These are phyloP conservation scores for Apogon hyalosoma DNA, from an alignment of 2,797 vertebrate species.

Conservation along the genomic window DNA sequence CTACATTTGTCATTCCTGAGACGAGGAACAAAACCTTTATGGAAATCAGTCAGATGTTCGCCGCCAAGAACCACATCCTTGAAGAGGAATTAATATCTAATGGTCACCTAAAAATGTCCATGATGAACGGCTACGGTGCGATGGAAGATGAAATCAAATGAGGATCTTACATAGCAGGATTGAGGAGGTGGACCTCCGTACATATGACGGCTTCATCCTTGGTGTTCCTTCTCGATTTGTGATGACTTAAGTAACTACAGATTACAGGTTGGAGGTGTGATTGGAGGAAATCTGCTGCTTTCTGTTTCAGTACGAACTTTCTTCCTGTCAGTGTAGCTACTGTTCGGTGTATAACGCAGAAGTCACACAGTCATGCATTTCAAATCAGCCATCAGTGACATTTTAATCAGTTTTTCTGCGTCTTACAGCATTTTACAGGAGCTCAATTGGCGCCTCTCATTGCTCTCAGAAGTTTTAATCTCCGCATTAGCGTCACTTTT, in stretches of 20 bases:
- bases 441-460: constrained; percentile 20
- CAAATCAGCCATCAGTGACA: constrained; percentile 45
- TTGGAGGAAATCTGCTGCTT: constrained; percentile 32
- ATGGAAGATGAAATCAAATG: constrained; percentile 54
- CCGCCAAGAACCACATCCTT: constrained; percentile 55
- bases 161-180: background rate
- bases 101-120: constrained; percentile 72
- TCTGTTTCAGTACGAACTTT: constrained; percentile 12
- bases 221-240: constrained; percentile 2
- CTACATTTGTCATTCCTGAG: constrained; percentile 88
- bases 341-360: background rate
- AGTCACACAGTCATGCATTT: constrained; percentile 33
- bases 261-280: constrained; percentile 6
- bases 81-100: constrained; percentile 61
- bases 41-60: constrained; percentile 91
- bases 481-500: constrained; percentile 21
- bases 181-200: background rate
- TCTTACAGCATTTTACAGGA: constrained; percentile 17
- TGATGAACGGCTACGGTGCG: constrained; percentile 85
- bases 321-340: too few relatives aligned
- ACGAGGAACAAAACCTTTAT: constrained; percentile 93
- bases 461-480: constrained; percentile 21
- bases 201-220: constrained; percentile 5
- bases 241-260: background rate
- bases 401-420: constrained; percentile 46